Evolutionary conservation across 2,797 vertebrate species (phyloP), one percentile per base, ranked within the genome.

Genomic region (Anableps anableps): DNA sequence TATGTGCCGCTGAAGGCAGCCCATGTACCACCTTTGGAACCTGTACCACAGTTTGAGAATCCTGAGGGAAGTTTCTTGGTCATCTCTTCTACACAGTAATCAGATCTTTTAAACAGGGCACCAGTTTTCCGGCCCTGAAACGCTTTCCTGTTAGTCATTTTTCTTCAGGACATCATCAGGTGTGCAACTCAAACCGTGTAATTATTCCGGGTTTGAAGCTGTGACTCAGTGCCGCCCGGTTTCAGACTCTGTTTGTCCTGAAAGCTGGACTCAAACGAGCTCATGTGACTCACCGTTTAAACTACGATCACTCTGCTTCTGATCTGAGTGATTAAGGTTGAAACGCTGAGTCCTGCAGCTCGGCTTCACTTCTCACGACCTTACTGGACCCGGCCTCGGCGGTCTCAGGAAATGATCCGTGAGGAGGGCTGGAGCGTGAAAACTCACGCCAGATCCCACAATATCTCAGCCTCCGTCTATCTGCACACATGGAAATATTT

Each of bases 321-420:
- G 16, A 17, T 74, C 48, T 5, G 55, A 53, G 53, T 83, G 80
- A 88, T 71, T 75, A 78, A 80, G 0, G 9, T 80, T 86, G 21
- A 50, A 19, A 50, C 16, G 16, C 48, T 50, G 48, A 87, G 47
- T 89, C 88, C 13, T 23, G 48, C 51, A 38, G 70, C 77, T 71
- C 50, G 14, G 0, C 0, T 47, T 79, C 76, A n/a, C 36, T 79
- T 77, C 84, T 82, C 53, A 43, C 68, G 75, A 76, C 78, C 68
- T 6, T 16, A 5, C 47, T 51, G 3, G 29, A 55, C 45, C 53
- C 68, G 84, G 19, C 55, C 51, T 79, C 31, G 10, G 31, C 13
- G 66, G 29, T 53, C 6, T 62, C 70, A 76, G 84, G 86, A 85
- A 86, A 43, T 79, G 64, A 85, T 72, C 80, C n/a, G 23, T 80